A percentile compares a stretch with the other conserved stretches of the same genome.
These are phyloP conservation scores for Drosophila albomicans DNA, from an alignment of 1,140 invertebrate species.

Conservation along the genomic window DNA sequence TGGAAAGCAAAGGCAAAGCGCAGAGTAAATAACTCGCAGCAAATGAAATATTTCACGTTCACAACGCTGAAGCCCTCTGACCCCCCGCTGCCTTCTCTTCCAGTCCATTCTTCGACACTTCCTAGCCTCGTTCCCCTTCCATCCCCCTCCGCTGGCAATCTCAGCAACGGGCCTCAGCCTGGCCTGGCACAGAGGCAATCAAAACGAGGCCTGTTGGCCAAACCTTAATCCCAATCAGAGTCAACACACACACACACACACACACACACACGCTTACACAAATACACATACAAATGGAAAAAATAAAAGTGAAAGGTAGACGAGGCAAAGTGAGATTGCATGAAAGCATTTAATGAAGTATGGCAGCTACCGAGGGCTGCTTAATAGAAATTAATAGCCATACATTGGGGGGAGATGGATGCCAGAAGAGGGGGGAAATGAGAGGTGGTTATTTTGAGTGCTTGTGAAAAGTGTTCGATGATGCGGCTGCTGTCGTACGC, in stretches of 20 bases:
- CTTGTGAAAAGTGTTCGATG: constrained; percentile 56
- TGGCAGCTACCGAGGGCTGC: constrained; percentile 60
- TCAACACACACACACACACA: constrained; percentile 60
- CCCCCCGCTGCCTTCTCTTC: too few species aligned
- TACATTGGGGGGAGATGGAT: background rate
- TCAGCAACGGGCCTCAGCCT: background rate
- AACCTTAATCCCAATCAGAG: constrained; percentile 79
- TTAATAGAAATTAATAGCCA: constrained; percentile 76
- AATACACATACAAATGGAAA: background rate
- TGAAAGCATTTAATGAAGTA: constrained; percentile 73
- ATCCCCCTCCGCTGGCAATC: constrained; percentile 13
- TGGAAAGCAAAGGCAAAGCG: constrained; percentile 41
- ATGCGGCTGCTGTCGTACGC: constrained; percentile 54
- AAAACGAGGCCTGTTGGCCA: constrained; percentile 65
- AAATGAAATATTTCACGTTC: constrained; percentile 79
- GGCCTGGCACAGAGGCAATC: constrained; percentile 68
- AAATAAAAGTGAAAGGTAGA: constrained; percentile 51
- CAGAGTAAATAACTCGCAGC: constrained; percentile 73
- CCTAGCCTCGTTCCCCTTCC: background rate
- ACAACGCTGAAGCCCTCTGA: constrained; percentile 8
- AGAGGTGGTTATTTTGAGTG: constrained; percentile 28
- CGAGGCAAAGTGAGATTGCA: constrained; percentile 60
- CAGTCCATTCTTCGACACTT: background rate
- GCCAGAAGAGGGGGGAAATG: background rate
- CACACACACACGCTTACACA: background rate